Conservation (phyloP, 2,113 vertebrate species). For the Pimephales promelas region DNA sequence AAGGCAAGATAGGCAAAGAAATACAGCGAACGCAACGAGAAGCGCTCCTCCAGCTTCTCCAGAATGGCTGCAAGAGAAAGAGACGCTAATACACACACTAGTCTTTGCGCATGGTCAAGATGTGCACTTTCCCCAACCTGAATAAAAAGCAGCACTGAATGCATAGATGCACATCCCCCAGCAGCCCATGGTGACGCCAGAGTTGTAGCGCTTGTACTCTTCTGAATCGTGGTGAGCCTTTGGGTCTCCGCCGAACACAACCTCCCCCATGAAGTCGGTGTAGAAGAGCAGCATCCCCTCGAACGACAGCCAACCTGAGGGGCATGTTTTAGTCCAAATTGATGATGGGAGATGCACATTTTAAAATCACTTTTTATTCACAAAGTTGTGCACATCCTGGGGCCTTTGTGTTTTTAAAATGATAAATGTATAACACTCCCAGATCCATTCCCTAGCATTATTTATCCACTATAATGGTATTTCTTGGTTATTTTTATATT, state of each 20-base stretch:
- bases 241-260: constrained; percentile 92
- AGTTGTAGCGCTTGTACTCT: constrained; percentile 90
- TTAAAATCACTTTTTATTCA: not conserved
- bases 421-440: not conserved
- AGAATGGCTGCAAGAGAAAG: constrained; percentile 78
- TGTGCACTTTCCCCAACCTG: constrained; percentile 77
- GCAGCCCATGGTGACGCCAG: constrained; percentile 95
- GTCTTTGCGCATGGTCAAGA: not conserved
- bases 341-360: not conserved
- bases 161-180: constrained; percentile 99
- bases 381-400: not conserved
- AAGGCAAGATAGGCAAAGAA: constrained; percentile 95
- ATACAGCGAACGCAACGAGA: constrained; percentile 91
- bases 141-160: constrained; percentile 96
- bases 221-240: constrained; percentile 90
- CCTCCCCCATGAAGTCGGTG: constrained; percentile 98
- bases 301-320: constrained; percentile 92
- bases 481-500: no score
- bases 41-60: constrained; percentile 92
- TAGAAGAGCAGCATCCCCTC: constrained; percentile 98
- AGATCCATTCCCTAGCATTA: no score
- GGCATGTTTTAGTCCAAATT: not conserved
- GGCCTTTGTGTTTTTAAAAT: not conserved
- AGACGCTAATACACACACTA: constrained; percentile 34
- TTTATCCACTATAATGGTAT: not conserved